Evolutionary conservation across 1,140 invertebrate genomes (phyloP), one percentile per base, ranked within the genome.

Genomic region (Calliphora vicina): DNA sequence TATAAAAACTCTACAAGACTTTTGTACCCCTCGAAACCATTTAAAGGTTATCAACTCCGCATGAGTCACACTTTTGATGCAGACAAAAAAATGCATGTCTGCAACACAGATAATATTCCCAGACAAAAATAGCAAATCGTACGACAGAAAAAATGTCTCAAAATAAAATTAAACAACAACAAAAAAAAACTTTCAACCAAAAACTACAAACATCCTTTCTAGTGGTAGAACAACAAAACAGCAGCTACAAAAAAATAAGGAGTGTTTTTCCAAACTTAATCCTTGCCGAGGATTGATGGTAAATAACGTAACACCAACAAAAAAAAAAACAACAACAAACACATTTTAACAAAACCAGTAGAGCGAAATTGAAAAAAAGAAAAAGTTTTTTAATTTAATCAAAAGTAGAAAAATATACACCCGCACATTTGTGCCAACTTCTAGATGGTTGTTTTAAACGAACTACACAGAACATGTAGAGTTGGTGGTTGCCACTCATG

Each of bases 201-300:
- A 67, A 76, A 76, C 13, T 43, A 35, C 35, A 78, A 10, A 78
- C 74, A 78, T 78, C 74, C 74, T 78, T 78, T 78, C 20, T 43
- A 78, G n/a, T n/a, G n/a, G n/a, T n/a, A n/a, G n/a, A 17, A 35
- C 27, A 78, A 67, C n/a, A 4, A 25, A 13, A 78, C 25, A n/a
- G 20, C 6, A 74, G 10, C 20, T 25, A 43, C 1, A 78, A 74
- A 23, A 78, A 78, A 78, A 20, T 43, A 78, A 43, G 74, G 74
- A 78, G 74, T 78, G 74, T 78, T 78, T 43, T 78, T 78, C 35
- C 20, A 13, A 43, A 42, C 42, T 67, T 67, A 67, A 67, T 67
- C 61, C 61, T 67, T 20, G 20, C 9, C 17, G 61, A 67, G 61
- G 61, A 67, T 23, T 17, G 61, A 67, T 67, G n/a, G 20, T 67